Percentiles rank a stretch among this genome's conserved stretches.
These are phyloP conservation scores for Panurus biarmicus DNA, from an alignment of 2,113 vertebrate species.

Conservation along the genomic window DNA sequence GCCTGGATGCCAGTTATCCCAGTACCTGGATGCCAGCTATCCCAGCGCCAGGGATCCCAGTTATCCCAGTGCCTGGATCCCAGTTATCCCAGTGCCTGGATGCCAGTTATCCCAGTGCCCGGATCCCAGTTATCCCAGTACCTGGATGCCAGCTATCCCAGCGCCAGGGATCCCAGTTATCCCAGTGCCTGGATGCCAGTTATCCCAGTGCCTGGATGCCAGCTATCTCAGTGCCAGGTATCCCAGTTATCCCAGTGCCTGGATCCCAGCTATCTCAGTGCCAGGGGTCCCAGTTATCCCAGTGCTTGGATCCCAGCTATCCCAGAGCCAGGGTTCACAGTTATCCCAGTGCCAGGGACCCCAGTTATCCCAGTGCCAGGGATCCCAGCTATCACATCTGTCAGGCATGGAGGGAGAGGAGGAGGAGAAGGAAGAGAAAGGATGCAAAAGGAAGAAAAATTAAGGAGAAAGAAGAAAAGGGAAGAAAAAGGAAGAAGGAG, in stretches of 20 bases:
- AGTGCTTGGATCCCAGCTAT: too few relatives aligned
- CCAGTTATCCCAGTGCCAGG: too few relatives aligned
- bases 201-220: neutral
- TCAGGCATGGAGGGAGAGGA: neutral
- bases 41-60: too few relatives aligned
- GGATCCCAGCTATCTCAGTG: too few relatives aligned
- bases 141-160: neutral
- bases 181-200: neutral
- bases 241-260: neutral
- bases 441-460: too few relatives aligned
- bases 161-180: neutral
- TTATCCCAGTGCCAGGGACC: too few relatives aligned
- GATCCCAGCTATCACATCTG: neutral
- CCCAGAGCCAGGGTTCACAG: too few relatives aligned
- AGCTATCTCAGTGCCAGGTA: neutral
- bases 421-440: too few relatives aligned
- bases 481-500: neutral
- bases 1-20: neutral
- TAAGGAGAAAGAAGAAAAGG: too few relatives aligned
- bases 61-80: too few relatives aligned
- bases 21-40: too few relatives aligned
- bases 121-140: neutral
- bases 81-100: neutral
- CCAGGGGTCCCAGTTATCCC: neutral
- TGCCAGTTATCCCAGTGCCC: neutral